Evolutionary conservation across 2,797 vertebrate species (phyloP), one percentile per base, ranked within the genome.

Genomic region (Erithacus rubecula): DNA sequence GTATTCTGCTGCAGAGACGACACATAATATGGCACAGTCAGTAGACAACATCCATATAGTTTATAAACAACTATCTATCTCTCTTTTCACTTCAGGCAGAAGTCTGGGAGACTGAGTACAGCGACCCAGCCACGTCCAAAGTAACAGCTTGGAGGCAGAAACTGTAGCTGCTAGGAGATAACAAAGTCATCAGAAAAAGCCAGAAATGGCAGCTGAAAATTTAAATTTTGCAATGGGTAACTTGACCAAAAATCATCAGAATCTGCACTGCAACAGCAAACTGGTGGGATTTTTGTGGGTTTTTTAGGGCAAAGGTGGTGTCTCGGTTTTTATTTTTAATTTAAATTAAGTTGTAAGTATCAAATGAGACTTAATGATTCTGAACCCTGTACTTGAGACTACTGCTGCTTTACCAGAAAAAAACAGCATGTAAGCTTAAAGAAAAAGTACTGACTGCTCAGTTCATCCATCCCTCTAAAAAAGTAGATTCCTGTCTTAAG

Each of bases 261-360:
- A 49, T 36, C 60, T 76, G 41, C 58, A 75, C 9, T 39, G n/a
- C 69, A 80, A 49, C 4, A 70, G 34, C 21, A 90, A 75, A 47
- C 20, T 53, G 51, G 17, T 4, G 6, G 23, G 17, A 53, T 20
- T 49, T 68, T 75, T 26, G 39, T 7, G 6, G 7, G 0, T 2
- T 34, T 56, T 39, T 34, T 10, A 15, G 5, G 20, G 13, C 17
- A 5, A 24, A 20, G 2, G 7, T 2, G 2, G 3, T 39, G 3
- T 11, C 68, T 74, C 2, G 1, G 0, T 2, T 74, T 81, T 52
- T 32, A 19, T 67, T 67, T 56, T 29, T 55, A 27, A 46, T 72
- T 90, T 49, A 22, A 47, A 43, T 68, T 47, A 85, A 64, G 12
- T 64, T 70, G 22, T 51, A 71, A 68, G 37, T n/a, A 76, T 79